Base-by-base conservation (phyloP, 1,140 invertebrate species). In the Globodera ellingtonae region DNA sequence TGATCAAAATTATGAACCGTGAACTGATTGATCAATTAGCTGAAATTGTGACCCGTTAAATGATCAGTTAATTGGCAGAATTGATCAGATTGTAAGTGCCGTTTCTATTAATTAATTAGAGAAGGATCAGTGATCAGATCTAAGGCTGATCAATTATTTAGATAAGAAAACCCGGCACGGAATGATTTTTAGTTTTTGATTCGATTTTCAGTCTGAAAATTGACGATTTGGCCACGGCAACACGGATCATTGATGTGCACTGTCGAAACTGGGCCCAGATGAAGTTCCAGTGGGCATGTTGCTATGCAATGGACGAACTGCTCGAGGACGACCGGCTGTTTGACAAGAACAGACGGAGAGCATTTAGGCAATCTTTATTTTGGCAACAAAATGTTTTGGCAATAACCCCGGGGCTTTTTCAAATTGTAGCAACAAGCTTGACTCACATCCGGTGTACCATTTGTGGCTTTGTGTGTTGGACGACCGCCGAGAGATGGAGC, bases 281-380 rank as follows among this genome's bases (percentile, higher is more conserved):
- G 81, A 79, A 83, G 70, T 85, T 85, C 76, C 84, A 85, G 69
- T 85, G 84, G 76, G 84, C 84, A 10, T 83, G 81, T 59, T 82
- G 80, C 50, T 85, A 85, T 79, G 84, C 84, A 6, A 83, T 85
- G 78, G 71, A 71, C 18, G 84, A 85, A 35, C 56, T 85, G 67
- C 73, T 85, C 13, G 52, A 83, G 52, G 72, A 85, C 56, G 84
- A 85, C 10, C 69, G 35, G 5, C 18, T 79, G 21, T 85, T 85
- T 76, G 84, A 85, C 73, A 85, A 85, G 76, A 75, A 84, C 65
- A 56, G 84, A 59, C 69, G 78, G 13, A 72, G 74, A 21, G 75
- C 82, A 46, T 85, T 84, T 56, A 76, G 74, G 35, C 35, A 35
- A 35, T 35, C 35, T 35, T 35, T n/a, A n/a, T 35, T 35, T 0